phyloP scores from a whole-genome alignment of 2,888 invertebrate species.

The Leucania comma region DNA sequence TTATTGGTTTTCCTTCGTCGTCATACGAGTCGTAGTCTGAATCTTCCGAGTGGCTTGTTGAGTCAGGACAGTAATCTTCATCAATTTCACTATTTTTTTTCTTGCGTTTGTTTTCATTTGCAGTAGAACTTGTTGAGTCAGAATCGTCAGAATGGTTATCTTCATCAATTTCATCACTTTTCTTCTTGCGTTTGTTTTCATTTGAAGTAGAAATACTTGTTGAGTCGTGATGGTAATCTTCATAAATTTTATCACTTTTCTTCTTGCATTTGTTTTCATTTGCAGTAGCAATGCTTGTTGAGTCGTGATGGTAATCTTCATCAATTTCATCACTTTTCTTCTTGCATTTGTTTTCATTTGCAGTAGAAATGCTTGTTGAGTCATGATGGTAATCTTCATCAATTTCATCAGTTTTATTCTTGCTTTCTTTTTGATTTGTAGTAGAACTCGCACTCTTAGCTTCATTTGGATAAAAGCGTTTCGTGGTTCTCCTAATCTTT shows the following conservation, averaged over 20 bases:
- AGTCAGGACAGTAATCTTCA: conserved; percentile 41
- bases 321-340: background rate
- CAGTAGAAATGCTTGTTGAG: too few relatives aligned
- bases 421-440: background rate
- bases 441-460: background rate
- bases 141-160: background rate
- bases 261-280: too few relatives aligned
- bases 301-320: conserved; percentile 37
- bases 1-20: conserved; percentile 31
- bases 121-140: background rate
- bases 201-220: too few relatives aligned
- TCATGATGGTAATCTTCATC: background rate
- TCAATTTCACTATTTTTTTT: background rate
- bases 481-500: too few relatives aligned
- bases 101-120: background rate
- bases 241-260: too few relatives aligned
- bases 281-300: conserved; percentile 19
- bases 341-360: background rate
- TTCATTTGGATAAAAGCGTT: background rate
- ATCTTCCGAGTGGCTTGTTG: conserved; percentile 51
- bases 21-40: conserved; percentile 39
- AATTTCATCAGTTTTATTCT: background rate
- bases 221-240: too few relatives aligned
- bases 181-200: background rate
- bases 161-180: background rate